Base-by-base conservation (phyloP, 2,797 vertebrate genomes). In the Schizothorax lantsangensis region DNA sequence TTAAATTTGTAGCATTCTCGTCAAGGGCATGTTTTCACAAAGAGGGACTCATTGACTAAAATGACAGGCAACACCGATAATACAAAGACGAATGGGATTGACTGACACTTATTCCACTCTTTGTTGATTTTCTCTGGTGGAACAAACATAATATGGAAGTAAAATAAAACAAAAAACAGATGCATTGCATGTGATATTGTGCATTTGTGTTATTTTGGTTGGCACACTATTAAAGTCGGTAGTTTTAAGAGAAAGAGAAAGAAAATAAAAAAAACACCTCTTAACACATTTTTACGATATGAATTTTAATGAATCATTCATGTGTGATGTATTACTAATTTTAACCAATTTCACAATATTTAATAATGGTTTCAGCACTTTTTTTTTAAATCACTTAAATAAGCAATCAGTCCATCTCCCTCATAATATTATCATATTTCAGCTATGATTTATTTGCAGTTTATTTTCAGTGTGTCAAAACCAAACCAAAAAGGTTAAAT, bases 1-100 rank as follows among this genome's bases (percentile, higher is more conserved):
- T 59, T 73, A 66, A 78, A 69, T 77, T 62, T 84, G 47, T 38
- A 49, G 40, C 23, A 59, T 83, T 77, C 9, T 54, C 21, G 6
- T 80, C 38, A 80, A 80, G 45, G 74, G 10, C 38, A 69, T n/a
- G 14, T 73, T 83, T 59, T 49, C 5, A 38, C 45, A 36, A 47
- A 68, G 62, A 72, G 47, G 9, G 21, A 12, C 7, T 75, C 26
- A 9, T 64, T 75, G 26, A 36, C 40, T 64, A 23, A 72, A 57
- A 72, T 40, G 9, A 73, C 81, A 73, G 6, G 38, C 33, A 19
- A 57, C 19, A 57, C 36, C 0, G 3, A 57, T 78, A 43, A 68
- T 49, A 26, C 47, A 84, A 14, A 23, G 21, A 49, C 4, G 6
- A 64, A 74, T 36, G 26, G 38, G n/a, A 40, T 23, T 26, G 8